These are phyloP conservation scores for Subanguina moxae DNA, from an alignment of 1,140 invertebrate genomes.

Conservation along the genomic window DNA sequence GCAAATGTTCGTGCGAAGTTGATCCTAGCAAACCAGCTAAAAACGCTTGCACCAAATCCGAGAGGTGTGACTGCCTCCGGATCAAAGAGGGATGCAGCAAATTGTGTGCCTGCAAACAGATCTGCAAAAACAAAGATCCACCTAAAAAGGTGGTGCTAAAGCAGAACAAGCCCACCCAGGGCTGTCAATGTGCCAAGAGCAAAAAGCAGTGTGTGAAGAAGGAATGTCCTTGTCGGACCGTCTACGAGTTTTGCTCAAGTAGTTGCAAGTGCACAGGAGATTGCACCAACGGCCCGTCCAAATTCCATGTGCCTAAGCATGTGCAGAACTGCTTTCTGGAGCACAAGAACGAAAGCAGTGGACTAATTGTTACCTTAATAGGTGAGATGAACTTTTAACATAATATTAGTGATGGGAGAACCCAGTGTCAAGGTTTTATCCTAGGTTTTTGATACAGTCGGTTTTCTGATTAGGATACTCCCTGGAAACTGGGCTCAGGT, in stretches of 20 bases:
- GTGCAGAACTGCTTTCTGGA: constrained; percentile 59
- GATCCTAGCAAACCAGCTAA: constrained; percentile 59
- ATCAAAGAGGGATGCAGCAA: constrained; percentile 59
- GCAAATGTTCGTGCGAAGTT: constrained; percentile 59
- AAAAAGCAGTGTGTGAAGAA: constrained; percentile 60
- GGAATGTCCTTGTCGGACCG: constrained; percentile 53
- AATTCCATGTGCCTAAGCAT: constrained; percentile 59
- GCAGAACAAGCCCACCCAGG: constrained; percentile 51
- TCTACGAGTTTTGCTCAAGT: constrained; percentile 59
- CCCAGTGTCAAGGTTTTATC: too few relatives aligned
- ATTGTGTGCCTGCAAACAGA: constrained; percentile 58
- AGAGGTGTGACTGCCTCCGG: constrained; percentile 57
- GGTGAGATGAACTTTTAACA: too few relatives aligned
- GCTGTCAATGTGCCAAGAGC: constrained; percentile 57
- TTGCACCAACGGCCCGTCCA: constrained; percentile 57
- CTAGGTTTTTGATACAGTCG: too few relatives aligned
- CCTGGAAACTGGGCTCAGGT: too few relatives aligned
- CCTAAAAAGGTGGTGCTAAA: constrained; percentile 48
- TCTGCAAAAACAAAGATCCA: constrained; percentile 59
- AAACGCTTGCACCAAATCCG: constrained; percentile 56
- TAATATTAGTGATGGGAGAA: too few relatives aligned
- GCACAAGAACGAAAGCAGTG: constrained; percentile 58
- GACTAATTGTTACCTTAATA: constrained; percentile 57
- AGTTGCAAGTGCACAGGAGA: constrained; percentile 57
- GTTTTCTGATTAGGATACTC: too few relatives aligned